Evolutionary conservation across 2,888 invertebrate species (phyloP).

Genomic region (Phortica magna): DNA sequence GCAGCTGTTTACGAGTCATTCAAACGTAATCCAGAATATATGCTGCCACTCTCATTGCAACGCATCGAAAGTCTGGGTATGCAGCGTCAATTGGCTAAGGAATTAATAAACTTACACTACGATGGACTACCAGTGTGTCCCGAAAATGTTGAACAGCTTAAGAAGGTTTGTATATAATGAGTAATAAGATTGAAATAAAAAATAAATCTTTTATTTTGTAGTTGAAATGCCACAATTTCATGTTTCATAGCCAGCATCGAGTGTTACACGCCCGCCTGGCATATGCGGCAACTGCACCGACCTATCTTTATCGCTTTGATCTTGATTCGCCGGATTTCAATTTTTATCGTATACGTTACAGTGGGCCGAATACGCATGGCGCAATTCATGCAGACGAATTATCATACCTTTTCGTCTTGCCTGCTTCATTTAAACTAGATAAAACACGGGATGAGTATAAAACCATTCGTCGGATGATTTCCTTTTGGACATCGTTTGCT

Average conservation of each 20-base stretch:
- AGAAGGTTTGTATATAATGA: background rate
- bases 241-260: conserved; percentile 59
- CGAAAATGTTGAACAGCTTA: background rate
- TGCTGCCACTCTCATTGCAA: conserved; percentile 39
- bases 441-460: conserved; percentile 60
- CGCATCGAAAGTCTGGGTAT: background rate
- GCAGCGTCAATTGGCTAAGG: conserved; percentile 52
- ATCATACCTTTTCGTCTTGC: conserved; percentile 67
- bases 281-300: conserved; percentile 55
- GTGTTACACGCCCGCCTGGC: conserved; percentile 60
- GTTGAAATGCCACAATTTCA: background rate
- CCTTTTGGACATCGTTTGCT: conserved; percentile 68
- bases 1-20: background rate
- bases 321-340: conserved; percentile 74
- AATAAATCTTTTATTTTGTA: background rate
- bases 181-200: background rate
- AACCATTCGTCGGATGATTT: conserved; percentile 65
- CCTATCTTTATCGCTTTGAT: conserved; percentile 73
- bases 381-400: conserved; percentile 70
- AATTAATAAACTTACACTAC: conserved; percentile 58
- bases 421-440: conserved; percentile 53
- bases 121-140: conserved; percentile 40
- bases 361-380: conserved; percentile 59
- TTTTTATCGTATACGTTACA: conserved; percentile 61
- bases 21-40: conserved; percentile 43